Conservation (phyloP, 2,113 vertebrate species). For the Stomatorhinus ivindoensis region DNA sequence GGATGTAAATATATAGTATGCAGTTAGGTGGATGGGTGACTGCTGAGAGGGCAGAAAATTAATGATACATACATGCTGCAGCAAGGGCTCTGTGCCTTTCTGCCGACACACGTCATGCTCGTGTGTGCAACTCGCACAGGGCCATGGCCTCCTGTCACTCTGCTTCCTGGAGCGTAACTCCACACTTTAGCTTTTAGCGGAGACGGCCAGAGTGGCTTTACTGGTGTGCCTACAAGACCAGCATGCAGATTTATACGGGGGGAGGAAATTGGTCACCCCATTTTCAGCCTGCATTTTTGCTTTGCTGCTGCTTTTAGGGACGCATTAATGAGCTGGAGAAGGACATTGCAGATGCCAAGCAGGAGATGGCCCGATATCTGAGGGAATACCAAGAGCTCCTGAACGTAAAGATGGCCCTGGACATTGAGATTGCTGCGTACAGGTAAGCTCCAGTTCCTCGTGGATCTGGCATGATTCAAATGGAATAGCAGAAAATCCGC, state of each 20-base stretch:
- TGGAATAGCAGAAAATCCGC: background rate
- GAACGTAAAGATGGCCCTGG: conserved; percentile 69
- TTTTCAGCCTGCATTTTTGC: background rate
- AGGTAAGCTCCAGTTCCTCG: conserved; percentile 39
- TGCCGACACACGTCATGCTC: background rate
- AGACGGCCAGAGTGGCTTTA: background rate
- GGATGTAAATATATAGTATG: background rate
- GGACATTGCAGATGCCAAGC: conserved; percentile 66
- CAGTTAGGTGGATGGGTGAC: background rate
- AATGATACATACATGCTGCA: background rate
- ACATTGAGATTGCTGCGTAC: conserved; percentile 70
- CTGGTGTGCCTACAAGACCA: background rate
- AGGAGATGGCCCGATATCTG: conserved; percentile 62
- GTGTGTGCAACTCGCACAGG: background rate
- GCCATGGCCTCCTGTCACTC: background rate
- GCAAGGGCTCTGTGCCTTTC: background rate
- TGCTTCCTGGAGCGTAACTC: background rate
- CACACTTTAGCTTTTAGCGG: background rate
- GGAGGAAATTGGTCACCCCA: background rate
- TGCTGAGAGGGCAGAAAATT: background rate
- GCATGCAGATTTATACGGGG: background rate
- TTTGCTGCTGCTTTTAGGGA: background rate
- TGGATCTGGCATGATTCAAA: background rate
- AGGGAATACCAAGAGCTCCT: conserved; percentile 55
- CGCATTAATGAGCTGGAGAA: conserved; percentile 65